These are phyloP conservation scores for Polymixis flavicincta DNA, from an alignment of 2,888 invertebrate genomes.

Conservation along the genomic window DNA sequence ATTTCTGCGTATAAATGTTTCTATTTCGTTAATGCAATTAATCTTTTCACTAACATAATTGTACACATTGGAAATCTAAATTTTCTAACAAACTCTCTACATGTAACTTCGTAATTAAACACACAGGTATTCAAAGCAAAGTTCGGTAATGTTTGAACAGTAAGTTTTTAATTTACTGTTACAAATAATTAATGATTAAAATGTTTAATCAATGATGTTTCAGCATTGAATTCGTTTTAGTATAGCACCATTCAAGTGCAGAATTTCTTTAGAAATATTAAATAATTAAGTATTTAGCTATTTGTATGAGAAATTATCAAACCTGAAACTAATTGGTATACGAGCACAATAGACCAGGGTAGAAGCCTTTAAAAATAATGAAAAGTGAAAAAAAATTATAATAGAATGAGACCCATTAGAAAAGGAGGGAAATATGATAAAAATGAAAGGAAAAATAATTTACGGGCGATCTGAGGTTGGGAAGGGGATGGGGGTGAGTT, in stretches of 20 bases:
- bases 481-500: too few species aligned
- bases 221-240: not conserved
- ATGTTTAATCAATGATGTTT: constrained; percentile 5
- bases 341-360: too few species aligned
- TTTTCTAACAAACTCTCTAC: constrained; percentile 27
- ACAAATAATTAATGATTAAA: constrained; percentile 10
- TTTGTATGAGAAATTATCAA: not conserved
- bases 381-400: too few species aligned
- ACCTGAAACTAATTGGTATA: not conserved
- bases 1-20: constrained; percentile 9
- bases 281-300: not conserved
- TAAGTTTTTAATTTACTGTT: constrained; percentile 15
- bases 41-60: constrained; percentile 30
- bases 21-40: constrained; percentile 14
- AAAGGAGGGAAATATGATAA: too few species aligned
- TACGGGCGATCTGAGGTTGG: too few species aligned
- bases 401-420: too few species aligned
- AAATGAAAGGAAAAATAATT: too few species aligned
- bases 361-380: too few species aligned
- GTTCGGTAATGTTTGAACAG: constrained; percentile 21
- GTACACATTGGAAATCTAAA: constrained; percentile 22
- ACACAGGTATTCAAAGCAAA: constrained; percentile 58
- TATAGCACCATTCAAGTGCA: not conserved
- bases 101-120: constrained; percentile 62
- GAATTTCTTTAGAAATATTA: not conserved